Conservation (phyloP, 2,797 vertebrate genomes). For the Lophius americanus region DNA sequence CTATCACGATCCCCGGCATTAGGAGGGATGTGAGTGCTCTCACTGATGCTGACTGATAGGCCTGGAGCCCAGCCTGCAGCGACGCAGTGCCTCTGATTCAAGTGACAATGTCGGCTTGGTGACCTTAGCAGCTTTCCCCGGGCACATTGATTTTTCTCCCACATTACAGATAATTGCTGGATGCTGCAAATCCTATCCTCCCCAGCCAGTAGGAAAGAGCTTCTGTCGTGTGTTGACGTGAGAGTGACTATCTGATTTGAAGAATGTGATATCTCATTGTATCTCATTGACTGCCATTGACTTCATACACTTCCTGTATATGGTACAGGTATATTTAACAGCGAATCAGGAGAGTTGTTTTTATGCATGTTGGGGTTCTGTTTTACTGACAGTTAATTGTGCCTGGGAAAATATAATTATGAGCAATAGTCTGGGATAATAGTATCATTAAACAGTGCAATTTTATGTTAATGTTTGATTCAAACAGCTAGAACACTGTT, state of each 20-base stretch:
- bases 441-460: constrained; percentile 29
- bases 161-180: constrained; percentile 92
- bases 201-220: constrained; percentile 77
- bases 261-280: constrained; percentile 65
- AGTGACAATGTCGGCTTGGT: constrained; percentile 71
- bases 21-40: constrained; percentile 41
- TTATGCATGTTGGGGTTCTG: constrained; percentile 18
- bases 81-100: constrained; percentile 58
- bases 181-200: constrained; percentile 88
- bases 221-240: constrained; percentile 77
- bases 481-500: constrained; percentile 29
- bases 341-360: constrained; percentile 20
- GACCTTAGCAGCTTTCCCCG: constrained; percentile 86
- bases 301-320: constrained; percentile 66
- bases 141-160: constrained; percentile 89
- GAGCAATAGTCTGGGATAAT: constrained; percentile 7
- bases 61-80: constrained; percentile 59
- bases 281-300: constrained; percentile 71
- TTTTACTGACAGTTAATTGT: constrained; percentile 27
- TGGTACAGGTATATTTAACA: constrained; percentile 42
- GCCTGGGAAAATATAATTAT: constrained; percentile 13
- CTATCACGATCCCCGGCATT: constrained; percentile 38
- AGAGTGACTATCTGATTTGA: constrained; percentile 80
- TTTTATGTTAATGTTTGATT: constrained; percentile 23
- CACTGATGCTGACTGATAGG: constrained; percentile 43